Percentiles rank a stretch among this genome's conserved stretches.
phyloP scores from a whole-genome alignment of 2,113 vertebrate species.

The Lucifuga dentata region DNA sequence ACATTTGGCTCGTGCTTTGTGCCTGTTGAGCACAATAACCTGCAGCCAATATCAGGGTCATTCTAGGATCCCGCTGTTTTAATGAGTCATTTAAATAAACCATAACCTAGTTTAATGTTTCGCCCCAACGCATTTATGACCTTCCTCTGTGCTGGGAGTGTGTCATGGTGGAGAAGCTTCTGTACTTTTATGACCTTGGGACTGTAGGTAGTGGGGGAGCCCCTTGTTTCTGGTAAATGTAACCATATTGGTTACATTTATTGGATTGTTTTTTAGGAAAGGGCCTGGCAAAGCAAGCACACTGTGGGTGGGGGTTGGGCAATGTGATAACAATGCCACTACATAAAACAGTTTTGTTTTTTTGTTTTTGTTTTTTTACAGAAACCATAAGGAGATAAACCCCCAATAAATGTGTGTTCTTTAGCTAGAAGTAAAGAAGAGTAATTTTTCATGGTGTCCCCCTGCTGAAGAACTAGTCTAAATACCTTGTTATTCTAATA shows the following conservation, averaged over 20 bases:
- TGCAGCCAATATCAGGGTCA: background rate
- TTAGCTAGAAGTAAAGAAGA: too few relatives aligned
- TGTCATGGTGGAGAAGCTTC: too few relatives aligned
- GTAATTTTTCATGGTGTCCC: background rate
- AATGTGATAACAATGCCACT: background rate
- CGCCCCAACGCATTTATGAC: background rate
- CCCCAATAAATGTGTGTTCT: too few relatives aligned
- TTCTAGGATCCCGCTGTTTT: conserved; percentile 11
- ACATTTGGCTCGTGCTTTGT: background rate
- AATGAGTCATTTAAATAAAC: background rate
- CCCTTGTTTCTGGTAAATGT: too few relatives aligned
- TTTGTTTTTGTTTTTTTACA: too few relatives aligned
- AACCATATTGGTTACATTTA: background rate
- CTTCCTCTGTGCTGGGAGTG: background rate
- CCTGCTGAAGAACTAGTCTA: background rate
- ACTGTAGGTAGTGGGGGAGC: too few relatives aligned
- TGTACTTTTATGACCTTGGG: too few relatives aligned
- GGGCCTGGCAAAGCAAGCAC: background rate
- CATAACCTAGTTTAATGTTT: background rate
- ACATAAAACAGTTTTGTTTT: too few relatives aligned
- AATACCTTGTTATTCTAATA: too few relatives aligned
- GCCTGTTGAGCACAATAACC: conserved; percentile 8
- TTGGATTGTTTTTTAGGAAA: too few relatives aligned
- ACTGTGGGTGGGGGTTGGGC: background rate
- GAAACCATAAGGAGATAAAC: too few relatives aligned